phyloP scores from a whole-genome alignment of 2,113 vertebrate genomes.

The Numenius arquata region DNA sequence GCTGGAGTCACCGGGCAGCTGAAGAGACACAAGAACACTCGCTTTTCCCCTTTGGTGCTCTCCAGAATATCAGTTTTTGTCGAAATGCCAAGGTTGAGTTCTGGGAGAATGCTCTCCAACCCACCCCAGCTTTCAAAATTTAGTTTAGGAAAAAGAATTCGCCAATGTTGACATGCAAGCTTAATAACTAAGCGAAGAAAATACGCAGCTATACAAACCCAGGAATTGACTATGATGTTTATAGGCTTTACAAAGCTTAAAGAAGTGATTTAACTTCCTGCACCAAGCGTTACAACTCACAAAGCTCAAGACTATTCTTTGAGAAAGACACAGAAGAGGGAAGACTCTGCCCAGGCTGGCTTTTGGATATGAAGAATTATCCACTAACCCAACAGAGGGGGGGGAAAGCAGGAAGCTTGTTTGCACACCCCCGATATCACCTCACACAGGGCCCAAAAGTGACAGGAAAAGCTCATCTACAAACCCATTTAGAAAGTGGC shows the following conservation, averaged over 20 bases:
- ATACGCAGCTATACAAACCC: not conserved
- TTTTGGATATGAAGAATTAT: not conserved
- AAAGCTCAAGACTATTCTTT: not conserved
- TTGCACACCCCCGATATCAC: not conserved
- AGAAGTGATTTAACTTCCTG: not conserved
- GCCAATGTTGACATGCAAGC: fast-evolving
- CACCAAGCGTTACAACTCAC: fast-evolving
- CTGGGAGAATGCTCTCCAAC: not conserved
- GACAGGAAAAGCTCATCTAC: not conserved
- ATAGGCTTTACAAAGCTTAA: not conserved
- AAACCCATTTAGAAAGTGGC: not conserved
- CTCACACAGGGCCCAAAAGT: not conserved
- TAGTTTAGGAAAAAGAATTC: not conserved
- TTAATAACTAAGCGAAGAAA: not conserved
- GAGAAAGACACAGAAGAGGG: not conserved
- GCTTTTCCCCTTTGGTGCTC: not conserved
- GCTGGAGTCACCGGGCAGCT: not conserved
- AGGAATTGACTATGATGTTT: not conserved
- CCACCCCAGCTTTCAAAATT: not conserved
- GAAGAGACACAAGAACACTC: too few species aligned
- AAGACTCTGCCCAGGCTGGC: not conserved
- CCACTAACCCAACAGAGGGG: not conserved
- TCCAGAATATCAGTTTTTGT: not conserved
- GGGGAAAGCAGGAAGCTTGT: not conserved
- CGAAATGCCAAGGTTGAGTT: not conserved